Conservation (phyloP, 2,113 vertebrate genomes). For the Centropristis striata region DNA sequence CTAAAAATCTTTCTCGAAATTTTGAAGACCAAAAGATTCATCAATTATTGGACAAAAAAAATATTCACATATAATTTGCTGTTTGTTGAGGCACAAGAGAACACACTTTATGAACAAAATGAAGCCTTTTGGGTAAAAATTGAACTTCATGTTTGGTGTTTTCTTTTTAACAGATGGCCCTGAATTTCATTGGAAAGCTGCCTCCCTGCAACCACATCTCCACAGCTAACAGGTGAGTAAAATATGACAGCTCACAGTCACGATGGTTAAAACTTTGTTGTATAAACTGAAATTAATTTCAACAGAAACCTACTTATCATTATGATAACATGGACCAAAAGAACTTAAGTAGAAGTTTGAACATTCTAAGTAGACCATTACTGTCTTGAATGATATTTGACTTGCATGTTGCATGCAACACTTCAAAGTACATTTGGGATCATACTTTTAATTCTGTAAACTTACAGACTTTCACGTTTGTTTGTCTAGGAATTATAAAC, state of each 20-base stretch:
- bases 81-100: too few relatives aligned
- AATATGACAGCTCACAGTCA: background rate
- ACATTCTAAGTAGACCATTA: background rate
- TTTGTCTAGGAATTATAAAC: constrained; percentile 27
- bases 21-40: too few relatives aligned
- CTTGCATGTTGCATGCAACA: background rate
- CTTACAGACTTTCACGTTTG: constrained; percentile 25
- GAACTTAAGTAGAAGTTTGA: background rate
- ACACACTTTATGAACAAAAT: background rate
- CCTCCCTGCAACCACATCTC: background rate
- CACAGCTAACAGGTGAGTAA: constrained; percentile 15
- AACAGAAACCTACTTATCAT: background rate
- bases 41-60: too few relatives aligned
- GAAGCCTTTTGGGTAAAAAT: background rate
- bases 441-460: constrained; percentile 7
- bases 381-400: background rate
- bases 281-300: background rate
- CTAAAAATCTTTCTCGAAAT: too few relatives aligned
- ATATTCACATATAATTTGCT: too few relatives aligned
- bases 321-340: background rate
- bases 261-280: background rate
- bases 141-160: background rate
- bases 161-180: constrained; percentile 26
- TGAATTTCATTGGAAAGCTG: background rate
- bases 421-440: constrained; percentile 9